These are phyloP conservation scores for Dipus sagitta DNA, from an alignment of 2,797 vertebrate species.

Conservation along the genomic window DNA sequence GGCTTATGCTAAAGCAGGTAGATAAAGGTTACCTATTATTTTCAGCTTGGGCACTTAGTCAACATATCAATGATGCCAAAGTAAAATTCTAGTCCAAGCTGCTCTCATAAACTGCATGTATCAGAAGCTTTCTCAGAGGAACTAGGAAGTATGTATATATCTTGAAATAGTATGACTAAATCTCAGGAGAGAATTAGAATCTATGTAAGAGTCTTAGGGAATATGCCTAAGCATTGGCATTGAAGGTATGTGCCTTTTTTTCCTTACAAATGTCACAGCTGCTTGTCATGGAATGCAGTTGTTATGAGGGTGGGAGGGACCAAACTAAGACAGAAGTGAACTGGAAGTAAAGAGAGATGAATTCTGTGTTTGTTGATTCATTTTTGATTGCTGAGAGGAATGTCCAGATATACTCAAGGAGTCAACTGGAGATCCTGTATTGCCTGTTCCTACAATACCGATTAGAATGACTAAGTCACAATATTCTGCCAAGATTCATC, in stretches of 20 bases:
- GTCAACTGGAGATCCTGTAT: constrained; percentile 26
- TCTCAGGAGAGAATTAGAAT: not conserved
- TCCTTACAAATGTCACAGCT: constrained; percentile 19
- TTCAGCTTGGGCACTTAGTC: not conserved
- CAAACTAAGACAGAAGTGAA: constrained; percentile 13
- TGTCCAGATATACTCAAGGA: not conserved
- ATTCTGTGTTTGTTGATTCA: not conserved
- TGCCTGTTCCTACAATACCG: not conserved
- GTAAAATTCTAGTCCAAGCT: not conserved
- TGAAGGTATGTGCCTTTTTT: not conserved
- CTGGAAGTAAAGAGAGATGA: constrained; percentile 6
- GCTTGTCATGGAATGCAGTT: not conserved
- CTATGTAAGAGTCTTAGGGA: not conserved
- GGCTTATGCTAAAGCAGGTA: not conserved
- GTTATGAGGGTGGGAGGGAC: not conserved
- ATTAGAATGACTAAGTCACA: constrained; percentile 29
- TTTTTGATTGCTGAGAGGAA: not conserved
- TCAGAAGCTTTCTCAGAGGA: not conserved
- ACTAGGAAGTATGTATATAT: not conserved
- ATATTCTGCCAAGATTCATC: not conserved
- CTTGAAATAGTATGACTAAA: not conserved
- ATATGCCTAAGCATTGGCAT: not conserved
- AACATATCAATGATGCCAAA: not conserved
- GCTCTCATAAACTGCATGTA: not conserved
- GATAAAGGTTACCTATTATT: not conserved